These are phyloP conservation scores for Aulostomus chinensis DNA, from an alignment of 2,797 vertebrate species.

Conservation along the genomic window DNA sequence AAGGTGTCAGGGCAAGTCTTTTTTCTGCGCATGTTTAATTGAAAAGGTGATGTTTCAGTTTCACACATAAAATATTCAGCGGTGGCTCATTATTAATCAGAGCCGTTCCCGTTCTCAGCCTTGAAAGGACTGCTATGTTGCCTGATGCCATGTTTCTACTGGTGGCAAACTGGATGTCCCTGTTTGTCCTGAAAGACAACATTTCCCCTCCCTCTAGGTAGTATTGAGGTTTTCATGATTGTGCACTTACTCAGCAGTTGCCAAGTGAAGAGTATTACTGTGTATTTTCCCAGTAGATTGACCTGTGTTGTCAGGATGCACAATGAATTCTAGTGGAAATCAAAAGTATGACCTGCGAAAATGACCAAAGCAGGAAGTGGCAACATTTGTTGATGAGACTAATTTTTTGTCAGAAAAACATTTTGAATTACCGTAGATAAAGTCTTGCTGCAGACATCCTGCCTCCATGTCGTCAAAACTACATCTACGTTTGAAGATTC, in stretches of 20 bases:
- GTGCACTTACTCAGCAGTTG: neutral
- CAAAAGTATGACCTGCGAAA: too few relatives aligned
- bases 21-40: neutral
- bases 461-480: too few relatives aligned
- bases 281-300: too few relatives aligned
- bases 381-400: too few relatives aligned
- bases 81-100: neutral
- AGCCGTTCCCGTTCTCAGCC: neutral
- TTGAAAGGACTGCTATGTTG: neutral
- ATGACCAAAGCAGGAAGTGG: too few relatives aligned
- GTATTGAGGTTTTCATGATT: too few relatives aligned
- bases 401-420: too few relatives aligned
- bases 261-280: neutral
- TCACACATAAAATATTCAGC: neutral
- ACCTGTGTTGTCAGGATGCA: too few relatives aligned
- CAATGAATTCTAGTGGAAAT: too few relatives aligned
- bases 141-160: constrained; percentile 9
- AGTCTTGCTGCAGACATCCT: too few relatives aligned
- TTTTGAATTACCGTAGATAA: too few relatives aligned
- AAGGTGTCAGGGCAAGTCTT: neutral
- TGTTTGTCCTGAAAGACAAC: constrained; percentile 1
- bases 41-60: neutral
- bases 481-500: too few relatives aligned
- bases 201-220: neutral
- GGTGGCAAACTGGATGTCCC: constrained; percentile 13